Conservation (phyloP, 2,113 vertebrate genomes). For the Hippocampus abdominalis region DNA sequence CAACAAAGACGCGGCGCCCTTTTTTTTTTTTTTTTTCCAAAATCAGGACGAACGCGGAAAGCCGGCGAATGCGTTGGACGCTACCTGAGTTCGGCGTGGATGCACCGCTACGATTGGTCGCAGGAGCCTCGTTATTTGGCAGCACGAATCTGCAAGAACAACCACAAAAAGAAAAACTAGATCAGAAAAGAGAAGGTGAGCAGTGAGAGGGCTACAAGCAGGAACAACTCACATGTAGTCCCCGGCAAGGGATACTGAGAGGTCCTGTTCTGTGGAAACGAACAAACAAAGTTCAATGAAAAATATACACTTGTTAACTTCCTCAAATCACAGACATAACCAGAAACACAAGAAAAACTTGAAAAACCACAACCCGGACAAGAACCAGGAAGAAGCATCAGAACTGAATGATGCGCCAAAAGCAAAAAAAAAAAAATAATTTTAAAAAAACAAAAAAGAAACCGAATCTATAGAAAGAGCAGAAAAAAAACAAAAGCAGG, state of each 20-base stretch:
- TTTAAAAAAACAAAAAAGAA: neutral
- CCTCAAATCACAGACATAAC: no score
- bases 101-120: constrained; percentile 27
- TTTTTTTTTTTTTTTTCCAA: neutral
- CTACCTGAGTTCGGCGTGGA: constrained; percentile 67
- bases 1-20: neutral
- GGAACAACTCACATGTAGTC: constrained; percentile 8
- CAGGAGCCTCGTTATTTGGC: constrained; percentile 5
- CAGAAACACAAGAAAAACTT: no score
- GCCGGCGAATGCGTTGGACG: neutral
- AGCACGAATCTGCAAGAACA: constrained; percentile 54
- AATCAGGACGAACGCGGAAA: neutral
- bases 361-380: neutral
- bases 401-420: neutral
- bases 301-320: neutral
- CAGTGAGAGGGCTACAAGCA: neutral
- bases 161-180: constrained; percentile 5
- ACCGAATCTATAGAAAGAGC: neutral
- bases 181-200: neutral
- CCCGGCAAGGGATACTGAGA: no score
- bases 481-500: neutral
- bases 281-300: neutral
- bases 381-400: neutral
- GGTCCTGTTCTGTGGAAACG: neutral
- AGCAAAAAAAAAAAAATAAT: neutral